These are phyloP conservation scores for Gnathonemus longibarbis DNA, from an alignment of 2,113 vertebrate genomes.

Conservation along the genomic window DNA sequence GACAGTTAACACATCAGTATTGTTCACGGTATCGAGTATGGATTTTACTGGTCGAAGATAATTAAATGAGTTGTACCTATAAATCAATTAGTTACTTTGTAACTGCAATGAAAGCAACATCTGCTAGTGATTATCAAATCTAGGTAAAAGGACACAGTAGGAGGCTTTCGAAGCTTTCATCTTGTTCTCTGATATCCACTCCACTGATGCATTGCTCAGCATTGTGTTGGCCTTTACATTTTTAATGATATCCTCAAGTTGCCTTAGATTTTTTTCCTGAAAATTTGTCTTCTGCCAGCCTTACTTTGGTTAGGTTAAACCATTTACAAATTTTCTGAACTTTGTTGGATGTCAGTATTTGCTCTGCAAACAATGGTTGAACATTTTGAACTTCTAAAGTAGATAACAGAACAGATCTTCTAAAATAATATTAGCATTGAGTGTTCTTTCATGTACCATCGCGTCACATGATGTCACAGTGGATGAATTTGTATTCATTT, in stretches of 20 bases:
- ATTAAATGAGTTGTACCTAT: not conserved
- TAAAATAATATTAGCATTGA: constrained; percentile 9
- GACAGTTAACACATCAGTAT: not conserved
- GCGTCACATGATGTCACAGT: not conserved
- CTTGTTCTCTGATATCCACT: not conserved
- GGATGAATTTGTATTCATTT: not conserved
- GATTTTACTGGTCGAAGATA: constrained; percentile 2
- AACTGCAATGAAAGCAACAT: not conserved
- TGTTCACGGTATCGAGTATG: not conserved
- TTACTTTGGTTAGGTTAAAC: constrained; percentile 12
- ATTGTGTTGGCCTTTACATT: not conserved
- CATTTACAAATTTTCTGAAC: constrained; percentile 22
- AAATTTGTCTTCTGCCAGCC: not conserved
- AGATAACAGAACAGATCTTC: constrained; percentile 14
- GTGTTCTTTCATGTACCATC: constrained; percentile 5
- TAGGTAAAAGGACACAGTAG: not conserved
- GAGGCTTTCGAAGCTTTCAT: not conserved
- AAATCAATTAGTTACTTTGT: constrained; percentile 12
- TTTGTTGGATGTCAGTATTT: constrained; percentile 22
- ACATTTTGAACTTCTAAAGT: constrained; percentile 18
- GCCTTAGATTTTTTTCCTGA: not conserved
- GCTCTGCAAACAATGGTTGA: constrained; percentile 26
- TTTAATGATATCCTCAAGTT: not conserved
- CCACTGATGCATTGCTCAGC: not conserved
- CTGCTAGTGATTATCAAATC: not conserved